Conservation (phyloP, 2,888 invertebrate genomes). For the Bellardia pandia region DNA sequence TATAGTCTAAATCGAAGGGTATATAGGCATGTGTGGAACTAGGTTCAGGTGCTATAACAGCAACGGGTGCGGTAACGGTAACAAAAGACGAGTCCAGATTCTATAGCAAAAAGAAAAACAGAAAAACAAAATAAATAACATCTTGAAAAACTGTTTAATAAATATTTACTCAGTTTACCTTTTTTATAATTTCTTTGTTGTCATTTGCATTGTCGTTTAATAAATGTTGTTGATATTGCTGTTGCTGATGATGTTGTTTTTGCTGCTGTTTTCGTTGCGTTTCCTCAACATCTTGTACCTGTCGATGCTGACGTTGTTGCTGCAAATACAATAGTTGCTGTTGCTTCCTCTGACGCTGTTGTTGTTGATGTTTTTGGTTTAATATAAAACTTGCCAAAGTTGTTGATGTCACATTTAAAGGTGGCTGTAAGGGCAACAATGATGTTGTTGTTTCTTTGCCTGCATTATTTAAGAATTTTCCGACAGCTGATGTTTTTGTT, state of each 20-base stretch:
- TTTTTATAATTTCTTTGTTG: conserved; percentile 73
- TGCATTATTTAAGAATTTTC: conserved; percentile 65
- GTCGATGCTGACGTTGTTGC: conserved; percentile 60
- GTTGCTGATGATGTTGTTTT: conserved; percentile 39
- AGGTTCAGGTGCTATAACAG: conserved; percentile 51
- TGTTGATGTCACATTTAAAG: conserved; percentile 78
- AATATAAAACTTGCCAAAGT: conserved; percentile 75
- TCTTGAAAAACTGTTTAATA: background rate
- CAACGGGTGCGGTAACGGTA: conserved; percentile 36
- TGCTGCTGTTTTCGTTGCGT: conserved; percentile 51
- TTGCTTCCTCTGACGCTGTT: conserved; percentile 55
- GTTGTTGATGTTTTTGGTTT: conserved; percentile 68
- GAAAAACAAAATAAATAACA: background rate
- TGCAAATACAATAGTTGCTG: conserved; percentile 50
- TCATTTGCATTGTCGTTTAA: conserved; percentile 71
- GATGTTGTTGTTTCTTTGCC: conserved; percentile 74
- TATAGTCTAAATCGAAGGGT: conserved; percentile 77
- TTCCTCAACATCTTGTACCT: conserved; percentile 52
- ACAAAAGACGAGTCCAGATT: conserved; percentile 53
- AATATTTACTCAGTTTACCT: conserved; percentile 75
- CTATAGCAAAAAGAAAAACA: conserved; percentile 9
- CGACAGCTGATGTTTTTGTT: conserved; percentile 61
- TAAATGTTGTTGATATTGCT: conserved; percentile 55
- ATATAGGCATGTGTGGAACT: conserved; percentile 79
- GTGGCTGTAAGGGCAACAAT: conserved; percentile 77